Evolutionary conservation across 2,113 vertebrate species (phyloP), one percentile per base, ranked within the genome.

Genomic region (Rhinogobius similis): DNA sequence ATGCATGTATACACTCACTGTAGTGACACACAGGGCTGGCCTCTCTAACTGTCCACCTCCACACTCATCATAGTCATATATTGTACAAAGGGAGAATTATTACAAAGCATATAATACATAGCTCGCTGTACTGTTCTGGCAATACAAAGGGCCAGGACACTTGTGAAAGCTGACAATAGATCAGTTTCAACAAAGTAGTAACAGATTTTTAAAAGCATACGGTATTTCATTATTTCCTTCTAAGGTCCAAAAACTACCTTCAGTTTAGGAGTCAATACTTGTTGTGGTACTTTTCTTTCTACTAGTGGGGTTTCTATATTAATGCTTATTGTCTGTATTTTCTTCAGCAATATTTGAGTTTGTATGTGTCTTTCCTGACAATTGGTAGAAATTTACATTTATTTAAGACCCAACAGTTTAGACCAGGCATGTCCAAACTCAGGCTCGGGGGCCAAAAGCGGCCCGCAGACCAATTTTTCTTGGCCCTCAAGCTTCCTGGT

Each of bases 61-160:
- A 68, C 70, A 74, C 59, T 62, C 73, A 50, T 87, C 10, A 13
- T 70, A 69, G 41, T 78, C 87, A 78, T 87, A 86, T 88, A 89
- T 90, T 89, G 80, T 87, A 21, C 77, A 68, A 68, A 70, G 68
- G 46, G 66, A 82, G 77, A 73, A 84, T 74, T 78, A 80, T 76
- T 72, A 74, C 68, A 56, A 75, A 78, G 85, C 75, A 82, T 66
- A 72, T 14, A 85, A 48, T 1, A 48, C 46, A 20, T 29, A 72
- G 78, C 82, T 87, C 82, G 85, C 77, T 81, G 67, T 16, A 24
- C 52, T 58, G 26, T 16, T 5, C 53, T 58, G 18, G 24, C 5
- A 58, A 16, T 29, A 29, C 36, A 43, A 62, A 76, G 39, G 32
- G 0, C 43, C 32, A 43, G 41, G 11, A 23, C 62, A 12, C 32